These are phyloP conservation scores for Ailuropoda melanoleuca DNA, from an alignment of 2,113 vertebrate species.

Conservation along the genomic window DNA sequence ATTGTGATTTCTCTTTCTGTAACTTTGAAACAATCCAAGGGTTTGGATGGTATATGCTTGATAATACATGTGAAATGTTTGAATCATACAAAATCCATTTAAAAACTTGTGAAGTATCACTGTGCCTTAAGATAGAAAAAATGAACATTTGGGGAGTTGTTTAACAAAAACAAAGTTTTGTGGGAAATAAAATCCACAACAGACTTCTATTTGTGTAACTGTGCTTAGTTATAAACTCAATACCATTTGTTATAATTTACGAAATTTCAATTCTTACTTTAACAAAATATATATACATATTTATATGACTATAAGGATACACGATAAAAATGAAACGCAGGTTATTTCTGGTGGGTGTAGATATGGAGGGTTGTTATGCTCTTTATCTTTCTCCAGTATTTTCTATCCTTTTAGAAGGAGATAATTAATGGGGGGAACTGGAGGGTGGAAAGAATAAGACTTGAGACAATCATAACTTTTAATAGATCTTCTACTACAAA, in stretches of 20 bases:
- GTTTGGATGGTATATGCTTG: background rate
- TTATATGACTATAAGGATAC: background rate
- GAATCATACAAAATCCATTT: background rate
- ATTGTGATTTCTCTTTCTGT: background rate
- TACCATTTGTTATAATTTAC: background rate
- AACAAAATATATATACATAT: background rate
- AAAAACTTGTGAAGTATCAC: background rate
- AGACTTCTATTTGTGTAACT: background rate
- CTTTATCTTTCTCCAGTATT: background rate
- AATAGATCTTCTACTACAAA: background rate
- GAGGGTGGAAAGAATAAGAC: background rate
- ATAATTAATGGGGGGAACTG: background rate
- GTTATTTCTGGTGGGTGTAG: background rate
- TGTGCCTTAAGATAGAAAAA: background rate
- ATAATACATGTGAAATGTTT: background rate
- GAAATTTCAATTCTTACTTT: slow-evolving; percentile 16
- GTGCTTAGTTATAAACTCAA: background rate
- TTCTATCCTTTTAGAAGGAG: background rate
- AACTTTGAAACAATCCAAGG: background rate
- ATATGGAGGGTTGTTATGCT: background rate
- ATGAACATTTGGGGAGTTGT: background rate
- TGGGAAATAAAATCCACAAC: background rate
- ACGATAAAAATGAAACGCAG: background rate
- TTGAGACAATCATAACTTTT: background rate
- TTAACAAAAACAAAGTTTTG: background rate